These are phyloP conservation scores for Clistopyga incitator DNA, from an alignment of 2,888 invertebrate species.

Conservation along the genomic window DNA sequence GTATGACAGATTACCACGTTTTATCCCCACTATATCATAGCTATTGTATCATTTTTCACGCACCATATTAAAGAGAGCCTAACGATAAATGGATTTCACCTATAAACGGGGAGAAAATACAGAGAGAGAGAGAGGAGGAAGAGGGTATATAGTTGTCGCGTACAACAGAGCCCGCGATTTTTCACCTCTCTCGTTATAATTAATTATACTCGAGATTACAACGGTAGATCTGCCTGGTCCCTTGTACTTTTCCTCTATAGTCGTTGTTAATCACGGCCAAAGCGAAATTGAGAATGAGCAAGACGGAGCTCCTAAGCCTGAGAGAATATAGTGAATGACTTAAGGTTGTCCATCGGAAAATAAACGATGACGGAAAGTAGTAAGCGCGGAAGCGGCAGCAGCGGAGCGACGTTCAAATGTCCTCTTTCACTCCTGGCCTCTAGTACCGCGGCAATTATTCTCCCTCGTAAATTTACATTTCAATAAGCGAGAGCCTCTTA, in stretches of 20 bases:
- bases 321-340: conserved; percentile 65
- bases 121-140: conserved; percentile 36
- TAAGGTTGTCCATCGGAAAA: conserved; percentile 63
- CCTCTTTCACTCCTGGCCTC: conserved; percentile 43
- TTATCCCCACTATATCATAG: conserved; percentile 63
- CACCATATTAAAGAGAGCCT: conserved; percentile 63
- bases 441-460: conserved; percentile 69
- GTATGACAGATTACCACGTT: conserved; percentile 66
- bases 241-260: conserved; percentile 44
- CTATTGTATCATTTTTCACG: conserved; percentile 64
- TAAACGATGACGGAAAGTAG: conserved; percentile 54
- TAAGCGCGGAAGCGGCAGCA: conserved; percentile 6
- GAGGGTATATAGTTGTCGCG: conserved; percentile 47
- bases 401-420: conserved; percentile 52
- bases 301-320: conserved; percentile 25
- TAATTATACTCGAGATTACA: conserved; percentile 70
- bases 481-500: conserved; percentile 69
- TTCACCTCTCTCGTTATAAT: conserved; percentile 69
- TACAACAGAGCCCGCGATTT: conserved; percentile 65
- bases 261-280: conserved; percentile 61
- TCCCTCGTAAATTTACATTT: conserved; percentile 72
- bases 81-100: conserved; percentile 65
- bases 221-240: conserved; percentile 64
- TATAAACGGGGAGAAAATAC: conserved; percentile 30
- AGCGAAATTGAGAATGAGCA: conserved; percentile 56